Evolutionary conservation across 2,888 invertebrate species (phyloP).

Genomic region (Drosophila mimetica): DNA sequence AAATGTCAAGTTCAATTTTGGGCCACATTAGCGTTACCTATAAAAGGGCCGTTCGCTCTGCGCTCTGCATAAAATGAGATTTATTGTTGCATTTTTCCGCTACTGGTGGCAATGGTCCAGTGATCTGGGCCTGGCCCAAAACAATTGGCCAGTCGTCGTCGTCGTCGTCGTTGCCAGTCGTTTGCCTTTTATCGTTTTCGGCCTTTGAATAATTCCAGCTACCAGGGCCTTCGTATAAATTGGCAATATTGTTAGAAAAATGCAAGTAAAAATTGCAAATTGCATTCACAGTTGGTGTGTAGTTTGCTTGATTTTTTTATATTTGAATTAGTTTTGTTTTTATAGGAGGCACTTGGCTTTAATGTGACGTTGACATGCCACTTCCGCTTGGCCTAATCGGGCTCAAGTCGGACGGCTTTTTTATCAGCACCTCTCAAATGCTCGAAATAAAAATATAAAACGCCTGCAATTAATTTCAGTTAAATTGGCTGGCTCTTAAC

Average conservation of each 20-base stretch:
- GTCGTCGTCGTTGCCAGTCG: conserved; percentile 26
- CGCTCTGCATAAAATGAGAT: conserved; percentile 81
- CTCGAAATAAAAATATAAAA: conserved; percentile 37
- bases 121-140: conserved; percentile 52
- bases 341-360: conserved; percentile 16
- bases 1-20: conserved; percentile 84
- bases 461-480: conserved; percentile 54
- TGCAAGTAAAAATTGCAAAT: conserved; percentile 35
- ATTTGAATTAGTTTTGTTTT: conserved; percentile 15
- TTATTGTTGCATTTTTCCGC: conserved; percentile 81
- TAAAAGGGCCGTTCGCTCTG: conserved; percentile 80
- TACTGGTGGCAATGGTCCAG: conserved; percentile 72
- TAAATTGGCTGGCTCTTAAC: conserved; percentile 38
- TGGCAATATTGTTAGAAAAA: conserved; percentile 64
- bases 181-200: conserved; percentile 41
- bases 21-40: conserved; percentile 84
- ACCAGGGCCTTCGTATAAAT: conserved; percentile 50
- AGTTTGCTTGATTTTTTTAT: conserved; percentile 1
- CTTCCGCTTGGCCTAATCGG: conserved; percentile 55
- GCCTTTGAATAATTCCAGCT: conserved; percentile 70
- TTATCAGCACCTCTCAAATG: conserved; percentile 45
- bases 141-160: conserved; percentile 52
- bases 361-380: conserved; percentile 48
- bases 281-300: conserved; percentile 21
- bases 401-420: conserved; percentile 55